A percentile compares a stretch with the other conserved stretches of the same genome.
These are phyloP conservation scores for Plecotus auritus DNA, from an alignment of 2,113 vertebrate species.

Conservation along the genomic window DNA sequence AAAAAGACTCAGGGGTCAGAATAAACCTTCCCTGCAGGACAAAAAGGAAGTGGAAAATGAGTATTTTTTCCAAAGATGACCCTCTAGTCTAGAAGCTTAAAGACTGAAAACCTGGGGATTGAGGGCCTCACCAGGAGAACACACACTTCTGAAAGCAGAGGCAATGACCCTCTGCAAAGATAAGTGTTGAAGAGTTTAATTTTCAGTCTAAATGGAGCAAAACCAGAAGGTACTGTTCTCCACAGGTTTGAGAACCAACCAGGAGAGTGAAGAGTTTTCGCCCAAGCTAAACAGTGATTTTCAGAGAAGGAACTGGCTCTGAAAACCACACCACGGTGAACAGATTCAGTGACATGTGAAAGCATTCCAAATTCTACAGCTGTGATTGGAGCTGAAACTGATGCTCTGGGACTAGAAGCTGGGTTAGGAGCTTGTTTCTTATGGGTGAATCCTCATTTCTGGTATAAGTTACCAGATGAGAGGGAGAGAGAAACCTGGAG, in stretches of 20 bases:
- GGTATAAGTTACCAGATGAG: neutral
- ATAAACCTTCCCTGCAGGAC: neutral
- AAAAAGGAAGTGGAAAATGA: neutral
- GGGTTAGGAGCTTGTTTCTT: neutral
- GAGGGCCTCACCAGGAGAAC: neutral
- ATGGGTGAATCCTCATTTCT: neutral
- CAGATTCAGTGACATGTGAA: neutral
- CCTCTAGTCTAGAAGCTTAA: neutral
- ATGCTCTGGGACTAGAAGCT: neutral
- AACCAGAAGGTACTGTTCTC: neutral
- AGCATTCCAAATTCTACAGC: neutral
- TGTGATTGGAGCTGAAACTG: accelerated
- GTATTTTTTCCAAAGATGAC: neutral
- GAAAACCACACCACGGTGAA: neutral
- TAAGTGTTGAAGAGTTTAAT: neutral
- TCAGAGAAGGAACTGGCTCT: neutral
- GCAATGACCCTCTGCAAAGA: neutral
- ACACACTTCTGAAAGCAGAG: neutral
- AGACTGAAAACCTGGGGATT: neutral
- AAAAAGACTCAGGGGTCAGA: neutral
- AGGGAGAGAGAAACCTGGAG: neutral
- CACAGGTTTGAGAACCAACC: neutral
- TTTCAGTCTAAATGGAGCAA: neutral
- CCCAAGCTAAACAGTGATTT: neutral
- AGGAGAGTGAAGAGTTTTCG: neutral